These are phyloP conservation scores for Drosophila funebris DNA, from an alignment of 1,140 invertebrate species.

Conservation along the genomic window DNA sequence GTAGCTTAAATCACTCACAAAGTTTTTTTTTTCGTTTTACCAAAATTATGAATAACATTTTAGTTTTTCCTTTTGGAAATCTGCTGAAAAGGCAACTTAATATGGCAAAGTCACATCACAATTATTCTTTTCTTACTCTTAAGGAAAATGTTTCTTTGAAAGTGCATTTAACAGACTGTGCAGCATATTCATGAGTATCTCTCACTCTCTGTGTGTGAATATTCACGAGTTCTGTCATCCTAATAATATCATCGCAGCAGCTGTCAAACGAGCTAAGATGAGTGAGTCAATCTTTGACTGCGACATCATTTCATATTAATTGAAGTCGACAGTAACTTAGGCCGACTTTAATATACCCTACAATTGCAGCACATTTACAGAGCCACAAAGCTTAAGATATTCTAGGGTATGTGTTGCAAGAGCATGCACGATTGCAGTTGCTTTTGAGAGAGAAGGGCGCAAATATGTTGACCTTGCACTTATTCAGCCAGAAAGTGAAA, in stretches of 20 bases:
- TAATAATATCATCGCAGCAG: constrained; percentile 50
- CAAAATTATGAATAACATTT: background rate
- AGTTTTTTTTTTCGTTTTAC: no score
- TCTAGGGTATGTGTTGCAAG: background rate
- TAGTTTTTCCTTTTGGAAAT: background rate
- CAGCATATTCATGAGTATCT: background rate
- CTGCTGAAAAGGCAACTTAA: background rate
- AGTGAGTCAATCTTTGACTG: constrained; percentile 58
- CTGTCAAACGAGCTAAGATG: constrained; percentile 44
- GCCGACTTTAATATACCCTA: constrained; percentile 10
- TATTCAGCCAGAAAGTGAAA: constrained; percentile 69
- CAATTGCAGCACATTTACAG: background rate
- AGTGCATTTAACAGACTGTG: constrained; percentile 21
- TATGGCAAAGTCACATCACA: background rate
- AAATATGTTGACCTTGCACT: constrained; percentile 75
- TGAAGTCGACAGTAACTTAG: constrained; percentile 34
- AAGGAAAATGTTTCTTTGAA: constrained; percentile 7
- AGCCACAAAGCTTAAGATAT: no score
- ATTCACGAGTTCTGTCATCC: constrained; percentile 17
- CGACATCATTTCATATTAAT: constrained; percentile 36
- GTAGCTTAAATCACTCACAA: background rate
- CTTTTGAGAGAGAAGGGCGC: constrained; percentile 27
- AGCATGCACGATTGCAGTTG: background rate
- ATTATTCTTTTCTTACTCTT: background rate
- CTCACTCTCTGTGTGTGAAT: background rate